A percentile compares a stretch with the other conserved stretches of the same genome.
These are phyloP conservation scores for Meleagris gallopavo DNA, from an alignment of 2,113 vertebrate species.

Conservation along the genomic window DNA sequence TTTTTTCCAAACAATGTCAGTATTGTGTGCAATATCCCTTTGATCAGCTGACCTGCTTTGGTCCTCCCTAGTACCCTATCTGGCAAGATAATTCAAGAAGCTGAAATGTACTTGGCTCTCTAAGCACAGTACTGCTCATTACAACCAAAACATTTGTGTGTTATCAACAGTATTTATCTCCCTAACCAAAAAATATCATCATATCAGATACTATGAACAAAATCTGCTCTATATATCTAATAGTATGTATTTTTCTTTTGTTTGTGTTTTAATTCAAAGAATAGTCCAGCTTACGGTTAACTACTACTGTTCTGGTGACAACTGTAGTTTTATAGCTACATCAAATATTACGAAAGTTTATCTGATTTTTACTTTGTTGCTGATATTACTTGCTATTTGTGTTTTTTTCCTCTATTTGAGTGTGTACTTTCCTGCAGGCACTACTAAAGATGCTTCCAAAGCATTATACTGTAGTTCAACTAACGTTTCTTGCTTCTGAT, in stretches of 20 bases:
- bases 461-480: conserved; percentile 14
- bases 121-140: too few species aligned
- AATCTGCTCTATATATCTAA: not conserved
- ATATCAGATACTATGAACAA: too few species aligned
- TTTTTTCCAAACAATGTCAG: too few species aligned
- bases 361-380: not conserved
- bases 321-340: not conserved
- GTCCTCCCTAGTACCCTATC: too few species aligned
- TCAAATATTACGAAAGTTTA: not conserved
- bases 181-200: too few species aligned
- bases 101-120: too few species aligned
- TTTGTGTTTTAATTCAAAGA: not conserved
- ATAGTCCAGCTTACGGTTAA: not conserved
- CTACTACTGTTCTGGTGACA: not conserved
- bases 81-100: too few species aligned
- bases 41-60: too few species aligned
- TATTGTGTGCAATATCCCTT: too few species aligned
- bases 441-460: conserved; percentile 27
- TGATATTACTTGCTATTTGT: not conserved
- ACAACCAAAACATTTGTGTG: too few species aligned
- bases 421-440: not conserved
- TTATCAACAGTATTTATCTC: too few species aligned
- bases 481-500: conserved; percentile 46
- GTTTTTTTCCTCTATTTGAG: not conserved
- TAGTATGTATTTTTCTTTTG: not conserved